A percentile compares a stretch with the other conserved stretches of the same genome.
phyloP scores from a whole-genome alignment of 2,888 invertebrate species.

The Mythimna loreyi region DNA sequence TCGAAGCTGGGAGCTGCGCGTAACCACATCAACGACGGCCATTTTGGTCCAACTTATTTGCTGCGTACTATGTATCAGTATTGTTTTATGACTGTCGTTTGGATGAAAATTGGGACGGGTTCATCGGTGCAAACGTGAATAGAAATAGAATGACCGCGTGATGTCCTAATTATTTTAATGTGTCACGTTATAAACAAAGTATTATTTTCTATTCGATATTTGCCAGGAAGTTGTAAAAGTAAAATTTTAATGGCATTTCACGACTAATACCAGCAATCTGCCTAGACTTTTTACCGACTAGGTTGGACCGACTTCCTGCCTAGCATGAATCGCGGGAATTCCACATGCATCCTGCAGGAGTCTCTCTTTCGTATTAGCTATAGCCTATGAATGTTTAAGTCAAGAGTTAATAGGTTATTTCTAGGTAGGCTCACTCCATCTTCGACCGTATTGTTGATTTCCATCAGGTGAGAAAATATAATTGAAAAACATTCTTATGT shows the following conservation, averaged over 20 bases:
- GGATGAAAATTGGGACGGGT: slow-evolving; percentile 62
- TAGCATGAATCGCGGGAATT: background rate
- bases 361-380: no score
- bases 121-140: slow-evolving; percentile 55
- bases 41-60: no score
- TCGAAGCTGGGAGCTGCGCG: no score
- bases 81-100: slow-evolving; percentile 57
- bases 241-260: slow-evolving; percentile 29
- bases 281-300: background rate
- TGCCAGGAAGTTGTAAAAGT: slow-evolving; percentile 58
- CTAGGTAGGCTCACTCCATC: no score
- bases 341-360: no score
- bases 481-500: no score
- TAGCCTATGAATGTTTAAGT: no score
- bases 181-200: background rate
- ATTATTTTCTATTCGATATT: slow-evolving; percentile 14
- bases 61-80: slow-evolving; percentile 33
- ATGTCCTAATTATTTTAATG: slow-evolving; percentile 68
- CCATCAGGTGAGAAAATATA: no score
- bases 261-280: slow-evolving; percentile 19
- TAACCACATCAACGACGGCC: no score
- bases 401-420: no score
- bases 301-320: background rate
- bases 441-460: no score
- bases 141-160: slow-evolving; percentile 67